Base-by-base conservation (phyloP, 2,113 vertebrate species). In the Eptatretus burgeri region DNA sequence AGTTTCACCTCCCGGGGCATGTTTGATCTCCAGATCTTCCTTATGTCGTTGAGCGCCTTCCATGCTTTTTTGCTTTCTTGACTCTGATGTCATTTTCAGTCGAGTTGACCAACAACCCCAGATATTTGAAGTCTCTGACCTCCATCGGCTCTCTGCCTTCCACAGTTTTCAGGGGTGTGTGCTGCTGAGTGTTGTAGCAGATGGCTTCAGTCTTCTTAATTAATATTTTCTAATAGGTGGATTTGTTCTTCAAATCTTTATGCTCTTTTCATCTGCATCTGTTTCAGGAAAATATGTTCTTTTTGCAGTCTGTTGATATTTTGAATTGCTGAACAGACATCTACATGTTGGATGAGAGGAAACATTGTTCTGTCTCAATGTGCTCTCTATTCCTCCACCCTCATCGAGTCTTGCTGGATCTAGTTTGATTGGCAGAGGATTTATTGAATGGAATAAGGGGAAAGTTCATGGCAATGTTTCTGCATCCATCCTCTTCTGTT, bases 381-480 rank as follows among this genome's bases (percentile, higher is more conserved):
- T 65, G 19, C n/a, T 19, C 62, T 64, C 51, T 20, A 65, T 16
- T 19, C 4, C 62, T 18, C 13, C 14, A 20, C 62, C 52, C 18
- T 56, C 18, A 56, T 56, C 52, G 14, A 56, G 18, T 56, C 14
- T 56, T 14, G 52, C 8, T 56, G 52, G 5, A 56, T 56, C 52
- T 1, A 10, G 9, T 13, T 14, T 65, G 52, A 62, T 13, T 13
- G 27, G 64, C 27, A 65, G 12, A 9, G 11, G 10, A 65, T 65
- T 65, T n/a, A 65, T 62, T 13, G 2, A 19, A 14, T 65, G 64
- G 41, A 64, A 64, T n/a, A n/a, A 17, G 62, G 19, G n/a, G n/a
- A 11, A 11, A 2, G 49, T 13, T 65, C 20, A 20, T 56, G 13
- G 64, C 62, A 65, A 18, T 14, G 17, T 18, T 64, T 10, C 10